A percentile compares a stretch with the other conserved stretches of the same genome.
Evolutionary conservation across 1,140 invertebrate species (phyloP).

Genomic region (Cepaea nemoralis): DNA sequence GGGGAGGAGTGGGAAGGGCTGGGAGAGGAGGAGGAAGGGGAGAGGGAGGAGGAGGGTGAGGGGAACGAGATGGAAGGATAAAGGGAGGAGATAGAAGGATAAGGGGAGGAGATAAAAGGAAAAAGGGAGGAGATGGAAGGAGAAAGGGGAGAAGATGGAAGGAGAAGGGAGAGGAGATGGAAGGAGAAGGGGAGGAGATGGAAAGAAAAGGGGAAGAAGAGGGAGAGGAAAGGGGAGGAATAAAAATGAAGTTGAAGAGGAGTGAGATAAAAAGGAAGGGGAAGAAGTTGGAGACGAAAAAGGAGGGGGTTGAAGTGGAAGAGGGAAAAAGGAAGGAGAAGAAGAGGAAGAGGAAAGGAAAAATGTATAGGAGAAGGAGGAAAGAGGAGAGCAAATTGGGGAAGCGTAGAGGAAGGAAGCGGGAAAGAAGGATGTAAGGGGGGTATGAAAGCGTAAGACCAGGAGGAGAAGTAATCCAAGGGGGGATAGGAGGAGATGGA

Average conservation of each 20-base stretch:
- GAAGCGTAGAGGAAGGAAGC: too few species aligned
- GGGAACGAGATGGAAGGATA: background rate
- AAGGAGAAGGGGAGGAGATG: background rate
- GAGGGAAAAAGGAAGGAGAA: too few species aligned
- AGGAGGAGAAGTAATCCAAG: too few species aligned
- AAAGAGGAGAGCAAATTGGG: too few species aligned
- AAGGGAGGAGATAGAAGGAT: background rate
- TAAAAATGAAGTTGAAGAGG: background rate
- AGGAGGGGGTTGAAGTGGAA: too few species aligned
- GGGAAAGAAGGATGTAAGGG: too few species aligned
- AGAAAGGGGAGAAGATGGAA: slow-evolving; percentile 5
- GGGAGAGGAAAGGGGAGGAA: background rate
- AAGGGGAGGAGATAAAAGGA: background rate
- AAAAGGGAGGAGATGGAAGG: slow-evolving; percentile 5
- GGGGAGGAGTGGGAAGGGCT: background rate
- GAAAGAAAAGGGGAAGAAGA: background rate
- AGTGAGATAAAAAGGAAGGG: background rate
- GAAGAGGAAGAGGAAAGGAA: too few species aligned
- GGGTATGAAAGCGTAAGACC: too few species aligned
- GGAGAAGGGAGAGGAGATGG: background rate
- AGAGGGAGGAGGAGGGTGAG: slow-evolving; percentile 1
- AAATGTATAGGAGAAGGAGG: too few species aligned
- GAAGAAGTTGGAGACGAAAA: too few species aligned
- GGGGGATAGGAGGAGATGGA: too few species aligned
- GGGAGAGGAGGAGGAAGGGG: background rate